Base-by-base conservation (phyloP, 2,888 invertebrate genomes). In the Ceramica pisi region DNA sequence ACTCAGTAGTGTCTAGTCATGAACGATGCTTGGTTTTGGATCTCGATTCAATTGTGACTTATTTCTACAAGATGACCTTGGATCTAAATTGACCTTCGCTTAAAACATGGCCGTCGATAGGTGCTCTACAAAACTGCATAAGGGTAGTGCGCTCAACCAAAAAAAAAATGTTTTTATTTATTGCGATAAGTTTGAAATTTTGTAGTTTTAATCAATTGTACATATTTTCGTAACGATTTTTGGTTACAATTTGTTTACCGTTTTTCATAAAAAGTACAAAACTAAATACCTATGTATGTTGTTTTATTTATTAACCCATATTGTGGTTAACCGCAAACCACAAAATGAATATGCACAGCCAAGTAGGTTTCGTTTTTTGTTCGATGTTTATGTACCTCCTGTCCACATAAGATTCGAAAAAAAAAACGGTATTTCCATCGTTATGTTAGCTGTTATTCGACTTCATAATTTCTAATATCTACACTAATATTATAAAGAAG, bases 301-400 rank as follows among this genome's bases (percentile, higher is more conserved):
- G 38, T 71, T 57, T 57, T 23, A 14, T 57, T 71, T 55, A 19
- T 26, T 38, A 5, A 65, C 19, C 2, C 51, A 66, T 21, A 31
- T 14, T 35, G 16, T 26, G 53, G 41, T 67, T 41, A n/a, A 55
- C 53, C 67, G 1, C 51, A 75, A 48, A 75, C 73, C 46, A 10
- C 41, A 67, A 67, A 48, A 67, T 14, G 19, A 1, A 46, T 38
- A 63, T 53, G 46, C 14, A n/a, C 7, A 9, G 0, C 3, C 38
- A n/a, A 6, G 6, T 21, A 55, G 9, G 5, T 41, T 5, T 1
- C 41, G 14, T 5, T 14, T 41, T 46, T 46, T 19, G 19, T 46
- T 46, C 8, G 46, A 46, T 46, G 16, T 46, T 46, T 19, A 7
- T 4, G 16, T 46, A 46, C 46, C 7, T 19, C 16, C 31, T 31